A percentile compares a stretch with the other conserved stretches of the same genome.
Evolutionary conservation across 2,797 vertebrate genomes (phyloP).

Genomic region (Gallinago nigripennis): DNA sequence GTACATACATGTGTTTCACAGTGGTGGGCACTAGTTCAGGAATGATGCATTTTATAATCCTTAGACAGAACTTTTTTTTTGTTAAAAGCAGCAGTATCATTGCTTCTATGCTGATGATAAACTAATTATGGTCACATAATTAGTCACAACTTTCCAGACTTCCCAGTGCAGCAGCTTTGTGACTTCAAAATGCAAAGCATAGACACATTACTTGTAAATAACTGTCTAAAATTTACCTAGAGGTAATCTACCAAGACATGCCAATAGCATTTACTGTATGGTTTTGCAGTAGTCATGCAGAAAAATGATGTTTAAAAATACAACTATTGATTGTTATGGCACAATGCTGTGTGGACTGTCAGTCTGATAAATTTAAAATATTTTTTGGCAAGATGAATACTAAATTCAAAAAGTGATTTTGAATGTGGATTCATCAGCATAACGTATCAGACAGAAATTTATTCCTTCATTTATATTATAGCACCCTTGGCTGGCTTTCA

Average conservation of each 20-base stretch:
- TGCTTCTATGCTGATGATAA: background rate
- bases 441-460: background rate
- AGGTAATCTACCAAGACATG: background rate
- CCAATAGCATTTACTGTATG: background rate
- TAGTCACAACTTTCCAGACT: background rate
- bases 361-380: background rate
- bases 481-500: background rate
- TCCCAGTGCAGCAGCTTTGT: background rate
- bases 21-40: background rate
- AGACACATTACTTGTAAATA: background rate
- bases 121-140: background rate
- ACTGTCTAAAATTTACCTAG: background rate
- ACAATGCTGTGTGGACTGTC: background rate
- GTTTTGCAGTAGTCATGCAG: background rate
- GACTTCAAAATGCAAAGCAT: background rate
- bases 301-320: background rate
- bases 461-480: background rate
- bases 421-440: background rate
- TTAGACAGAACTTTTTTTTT: background rate
- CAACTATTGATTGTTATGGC: background rate
- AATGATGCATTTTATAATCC: background rate
- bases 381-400: background rate
- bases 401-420: background rate
- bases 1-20: fast-evolving
- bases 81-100: background rate